Percentiles rank a stretch among this genome's conserved stretches.
Evolutionary conservation across 1,140 invertebrate species (phyloP).

Genomic region (Lineus longissimus): DNA sequence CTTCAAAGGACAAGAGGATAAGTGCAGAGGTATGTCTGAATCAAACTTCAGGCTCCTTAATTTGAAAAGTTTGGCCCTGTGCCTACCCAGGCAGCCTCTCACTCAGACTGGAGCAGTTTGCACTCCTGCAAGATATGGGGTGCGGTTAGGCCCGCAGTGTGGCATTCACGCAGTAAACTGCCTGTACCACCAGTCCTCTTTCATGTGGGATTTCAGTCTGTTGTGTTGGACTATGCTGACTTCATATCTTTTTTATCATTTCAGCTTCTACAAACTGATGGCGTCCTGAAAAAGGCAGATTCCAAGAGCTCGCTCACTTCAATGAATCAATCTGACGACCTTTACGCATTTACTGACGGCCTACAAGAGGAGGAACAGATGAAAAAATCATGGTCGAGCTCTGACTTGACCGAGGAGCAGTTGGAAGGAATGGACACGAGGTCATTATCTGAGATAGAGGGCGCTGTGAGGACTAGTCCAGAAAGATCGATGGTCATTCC

Average conservation of each 20-base stretch:
- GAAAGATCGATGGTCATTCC: conserved; percentile 48
- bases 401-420: conserved; percentile 26
- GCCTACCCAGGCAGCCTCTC: no score
- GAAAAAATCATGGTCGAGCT: conserved; percentile 29
- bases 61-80: no score
- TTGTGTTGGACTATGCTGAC: no score
- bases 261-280: no score
- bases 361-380: conserved; percentile 10
- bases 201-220: no score
- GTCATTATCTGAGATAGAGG: conserved; percentile 34
- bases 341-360: conserved; percentile 19
- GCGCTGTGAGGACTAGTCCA: conserved; percentile 37
- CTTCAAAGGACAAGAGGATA: not conserved
- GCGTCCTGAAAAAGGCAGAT: not conserved
- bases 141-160: no score
- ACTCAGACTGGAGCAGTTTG: no score
- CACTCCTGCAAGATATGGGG: no score
- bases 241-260: no score
- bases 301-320: not conserved
- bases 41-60: no score
- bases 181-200: no score
- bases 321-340: conserved; percentile 21
- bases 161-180: no score
- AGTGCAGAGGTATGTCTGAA: not conserved
- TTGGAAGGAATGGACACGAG: conserved; percentile 30